Conservation (phyloP, 2,888 invertebrate species). For the Limnephilus lunatus region DNA sequence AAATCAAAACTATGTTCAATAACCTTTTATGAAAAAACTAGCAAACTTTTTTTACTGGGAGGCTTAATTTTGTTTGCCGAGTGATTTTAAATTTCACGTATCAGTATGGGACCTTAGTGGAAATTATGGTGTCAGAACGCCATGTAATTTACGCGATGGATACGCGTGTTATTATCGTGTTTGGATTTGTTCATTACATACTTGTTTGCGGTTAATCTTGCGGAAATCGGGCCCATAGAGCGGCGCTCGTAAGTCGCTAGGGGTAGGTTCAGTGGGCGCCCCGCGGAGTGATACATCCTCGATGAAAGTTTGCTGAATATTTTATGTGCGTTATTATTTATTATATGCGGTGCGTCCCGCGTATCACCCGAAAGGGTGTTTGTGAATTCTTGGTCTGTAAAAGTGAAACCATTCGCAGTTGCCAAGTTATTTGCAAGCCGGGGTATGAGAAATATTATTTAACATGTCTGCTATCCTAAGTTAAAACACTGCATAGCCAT, state of each 20-base stretch:
- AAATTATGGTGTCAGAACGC: conserved; percentile 59
- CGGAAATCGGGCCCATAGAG: conserved; percentile 60
- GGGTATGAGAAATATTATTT: not conserved
- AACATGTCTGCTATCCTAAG: not conserved
- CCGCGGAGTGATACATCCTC: conserved; percentile 44
- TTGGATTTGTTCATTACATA: conserved; percentile 66
- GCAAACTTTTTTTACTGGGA: not conserved
- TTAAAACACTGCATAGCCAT: not conserved
- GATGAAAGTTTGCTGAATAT: conserved; percentile 2
- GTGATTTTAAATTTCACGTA: not conserved
- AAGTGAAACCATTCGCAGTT: not conserved
- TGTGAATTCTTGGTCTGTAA: not conserved
- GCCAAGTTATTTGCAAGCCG: not conserved
- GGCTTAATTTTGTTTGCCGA: not conserved
- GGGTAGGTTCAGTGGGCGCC: conserved; percentile 9
- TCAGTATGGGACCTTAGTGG: conserved; percentile 22
- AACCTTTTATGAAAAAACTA: not conserved
- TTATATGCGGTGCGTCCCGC: not conserved
- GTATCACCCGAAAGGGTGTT: not conserved
- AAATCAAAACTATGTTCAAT: not conserved
- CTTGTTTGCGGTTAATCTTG: conserved; percentile 66
- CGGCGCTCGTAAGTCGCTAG: not conserved
- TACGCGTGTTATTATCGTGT: conserved; percentile 65
- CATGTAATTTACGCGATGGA: conserved; percentile 64
- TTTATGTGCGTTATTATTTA: not conserved